Base-by-base conservation (phyloP, 1,140 invertebrate species). In the Dreissena rostriformis region DNA sequence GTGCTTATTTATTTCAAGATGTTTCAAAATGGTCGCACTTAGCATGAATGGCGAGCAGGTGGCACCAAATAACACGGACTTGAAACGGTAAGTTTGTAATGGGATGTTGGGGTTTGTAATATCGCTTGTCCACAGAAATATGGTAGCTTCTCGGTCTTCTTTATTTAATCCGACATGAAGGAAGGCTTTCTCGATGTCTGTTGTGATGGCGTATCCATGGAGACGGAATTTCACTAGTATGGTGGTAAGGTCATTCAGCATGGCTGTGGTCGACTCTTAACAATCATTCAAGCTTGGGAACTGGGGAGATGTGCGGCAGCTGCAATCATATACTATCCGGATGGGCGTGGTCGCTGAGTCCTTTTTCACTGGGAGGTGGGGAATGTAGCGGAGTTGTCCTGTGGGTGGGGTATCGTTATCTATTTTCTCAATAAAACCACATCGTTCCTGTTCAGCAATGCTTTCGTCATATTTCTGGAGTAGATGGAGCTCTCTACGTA, bases 401-500 rank as follows among this genome's bases (percentile, higher is more conserved):
- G 53, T 57, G 14, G 22, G 7, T 66, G 29, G 52, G 17, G 12
- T 63, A 55, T 70, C 17, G 17, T 61, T 24, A 22, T 61, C 49
- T 8, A 71, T 53, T 49, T 70, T 83, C 39, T 83, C 73, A 17
- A 83, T 76, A 29, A 83, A 83, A 12, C 73, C 81, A n/a, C 65
- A 15, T 6, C 55, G 11, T 51, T 83, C 73, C 61, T 76, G 72
- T 28, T 86, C 85, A 5, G 28, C 14, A 5, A 83, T 86, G 19
- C 82, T 83, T 17, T 79, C 24, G n/a, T 53, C 63, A 28, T 82
- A 82, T 22, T 24, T 66, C 49, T 82, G 24, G 17, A 77, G 29
- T 26, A 71, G 12, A 17, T 70, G 15, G 8, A 52, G 74, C 19
- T 84, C 82, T 19, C 22, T 72, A 6, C 29, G 15, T 49, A 85